phyloP scores from a whole-genome alignment of 2,888 invertebrate genomes.

The Eilema sororculum region DNA sequence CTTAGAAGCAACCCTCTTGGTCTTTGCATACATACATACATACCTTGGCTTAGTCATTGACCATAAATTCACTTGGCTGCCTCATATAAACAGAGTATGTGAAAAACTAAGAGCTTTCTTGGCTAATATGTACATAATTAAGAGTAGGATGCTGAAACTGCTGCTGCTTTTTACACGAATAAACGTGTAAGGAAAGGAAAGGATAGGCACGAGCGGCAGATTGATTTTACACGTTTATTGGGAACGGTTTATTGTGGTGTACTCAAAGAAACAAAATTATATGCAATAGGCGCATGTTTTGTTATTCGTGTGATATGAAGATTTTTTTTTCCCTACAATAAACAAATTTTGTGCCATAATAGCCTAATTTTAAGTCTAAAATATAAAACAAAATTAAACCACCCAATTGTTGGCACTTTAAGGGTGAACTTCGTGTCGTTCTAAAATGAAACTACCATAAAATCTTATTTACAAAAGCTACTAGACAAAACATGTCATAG shows the following conservation, averaged over 20 bases:
- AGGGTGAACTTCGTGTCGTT: not conserved
- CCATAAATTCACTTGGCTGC: too few species aligned
- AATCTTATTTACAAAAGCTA: slow-evolving; percentile 11
- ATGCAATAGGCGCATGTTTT: slow-evolving; percentile 2
- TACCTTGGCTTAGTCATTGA: too few species aligned
- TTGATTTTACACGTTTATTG: slow-evolving; percentile 6
- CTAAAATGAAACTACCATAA: slow-evolving; percentile 14
- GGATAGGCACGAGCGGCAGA: not conserved
- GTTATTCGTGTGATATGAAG: not conserved
- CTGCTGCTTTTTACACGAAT: slow-evolving; percentile 3
- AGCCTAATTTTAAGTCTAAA: slow-evolving; percentile 6
- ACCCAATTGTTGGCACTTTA: too few species aligned
- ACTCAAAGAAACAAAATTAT: slow-evolving; percentile 7
- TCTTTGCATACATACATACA: too few species aligned
- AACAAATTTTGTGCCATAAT: slow-evolving; percentile 6
- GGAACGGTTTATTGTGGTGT: slow-evolving; percentile 5
- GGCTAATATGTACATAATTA: too few species aligned
- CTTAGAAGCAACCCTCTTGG: too few species aligned
- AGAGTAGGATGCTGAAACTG: too few species aligned
- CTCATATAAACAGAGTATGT: too few species aligned
- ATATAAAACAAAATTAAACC: not conserved
- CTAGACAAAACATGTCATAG: slow-evolving; percentile 17
- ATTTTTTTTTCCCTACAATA: slow-evolving; percentile 6
- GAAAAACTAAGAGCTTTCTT: too few species aligned
- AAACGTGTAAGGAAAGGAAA: slow-evolving; percentile 7